Base-by-base conservation (phyloP, 2,113 vertebrate genomes). In the Notarius lentiginosus region DNA sequence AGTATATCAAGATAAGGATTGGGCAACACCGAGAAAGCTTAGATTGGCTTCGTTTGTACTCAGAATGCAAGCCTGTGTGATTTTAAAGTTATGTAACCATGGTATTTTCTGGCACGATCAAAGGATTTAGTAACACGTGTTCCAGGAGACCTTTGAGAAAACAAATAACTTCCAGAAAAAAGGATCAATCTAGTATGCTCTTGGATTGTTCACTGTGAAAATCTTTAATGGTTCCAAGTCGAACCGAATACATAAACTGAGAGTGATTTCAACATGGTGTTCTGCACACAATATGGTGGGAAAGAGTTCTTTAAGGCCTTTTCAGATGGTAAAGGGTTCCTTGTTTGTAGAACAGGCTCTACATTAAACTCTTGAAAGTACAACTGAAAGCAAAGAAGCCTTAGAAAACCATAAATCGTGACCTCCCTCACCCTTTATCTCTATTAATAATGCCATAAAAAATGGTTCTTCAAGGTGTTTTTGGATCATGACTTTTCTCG, bases 1-100 rank as follows among this genome's bases (percentile, higher is more conserved):
- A 81, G 56, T 81, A 81, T 20, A 41, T 81, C 79, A 81, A 56
- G 79, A 81, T 81, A 81, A 81, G 10, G 30, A 61, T 81, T 81
- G 56, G 10, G 79, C 58, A 61, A 81, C 30, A 24, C 10, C 4
- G 56, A 30, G 10, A 70, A 76, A 76, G 3, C 56, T 27, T 77
- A 63, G 73, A 85, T 55, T 79, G 75, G 24, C 24, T 79, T 66
- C 22, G 30, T 76, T 61, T 63, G 68, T 47, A 2, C 24, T 56
- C 53, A 47, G 51, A 18, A 79, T 41, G 15, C 27, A 60, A 80
- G 70, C 12, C 17, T 49, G 27, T 20, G 34, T 18, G 0, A n/a
- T 61, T 47, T 76, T 66, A 24, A 66, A 34, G 7, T 34, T 53
- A 30, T 66, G 60, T 79, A 63, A 85, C 20, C 58, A 30, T 12